Base-by-base conservation (phyloP, 2,888 invertebrate genomes). In the Parnassius glacialis region DNA sequence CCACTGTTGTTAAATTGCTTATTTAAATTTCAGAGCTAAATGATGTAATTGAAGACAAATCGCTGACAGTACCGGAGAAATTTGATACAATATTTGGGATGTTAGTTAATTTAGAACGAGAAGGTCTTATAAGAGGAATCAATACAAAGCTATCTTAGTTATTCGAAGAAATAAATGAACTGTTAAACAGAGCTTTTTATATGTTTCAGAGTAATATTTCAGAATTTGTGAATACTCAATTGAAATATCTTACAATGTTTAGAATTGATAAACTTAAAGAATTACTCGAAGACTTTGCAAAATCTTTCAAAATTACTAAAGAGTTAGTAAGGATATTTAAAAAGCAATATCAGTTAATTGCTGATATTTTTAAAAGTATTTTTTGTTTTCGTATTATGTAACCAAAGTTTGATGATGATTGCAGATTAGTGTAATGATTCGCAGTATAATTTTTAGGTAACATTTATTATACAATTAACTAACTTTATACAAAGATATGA, bases 341-440 rank as follows among this genome's bases (percentile, higher is more conserved):
- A 57, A 48, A 57, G 10, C 48, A 57, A 16, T 16, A 48, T 50
- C 47, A 50, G 9, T 42, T 57, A 43, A 50, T 57, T 42, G 16
- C 9, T 9, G 57, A 48, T 50, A 42, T 57, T 10, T 10, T 57
- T 9, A 57, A 57, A 11, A 48, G 48, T 41, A 57, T 57, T 48
- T 41, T 50, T 16, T 3, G 5, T 20, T 34, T 34, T 34, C 34
- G 34, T 34, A 34, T 34, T 7, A 34, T 34, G 34, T 34, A 34
- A 34, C 5, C 5, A 34, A 34, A 7, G 34, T 34, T 34, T 34
- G 7, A 7, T 34, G 34, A 34, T 34, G 34, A 34, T 34, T 34
- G 34, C 34, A 34, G 34, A 34, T 34, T 7, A 34, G 34, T 34
- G 34, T 34, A 34, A 34, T 34, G 34, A 34, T 34, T 7, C 7